These are phyloP conservation scores for Apodemia duryi DNA, from an alignment of 2,888 invertebrate species.

Conservation along the genomic window DNA sequence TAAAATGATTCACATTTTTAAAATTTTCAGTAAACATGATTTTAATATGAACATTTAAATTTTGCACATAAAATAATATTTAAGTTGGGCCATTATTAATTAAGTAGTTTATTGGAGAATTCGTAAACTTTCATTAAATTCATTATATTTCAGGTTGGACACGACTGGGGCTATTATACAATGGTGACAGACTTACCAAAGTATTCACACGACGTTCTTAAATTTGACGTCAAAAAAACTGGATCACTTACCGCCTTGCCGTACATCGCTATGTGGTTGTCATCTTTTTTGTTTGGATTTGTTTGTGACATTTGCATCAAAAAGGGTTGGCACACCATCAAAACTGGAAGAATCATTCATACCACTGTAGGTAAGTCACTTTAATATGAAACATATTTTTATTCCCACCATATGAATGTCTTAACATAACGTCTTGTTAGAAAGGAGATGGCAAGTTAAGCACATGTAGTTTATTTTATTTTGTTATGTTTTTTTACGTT, in stretches of 20 bases:
- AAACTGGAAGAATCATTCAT: constrained; percentile 81
- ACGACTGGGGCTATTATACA: constrained; percentile 84
- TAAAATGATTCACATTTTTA: too few relatives aligned
- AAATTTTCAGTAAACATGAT: too few relatives aligned
- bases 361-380: constrained; percentile 80
- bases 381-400: too few relatives aligned
- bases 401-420: too few relatives aligned
- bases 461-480: too few relatives aligned
- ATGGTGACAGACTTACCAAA: constrained; percentile 86
- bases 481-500: too few relatives aligned
- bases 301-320: constrained; percentile 84
- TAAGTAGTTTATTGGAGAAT: too few relatives aligned
- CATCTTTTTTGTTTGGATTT: constrained; percentile 81
- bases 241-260: constrained; percentile 82
- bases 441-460: too few relatives aligned
- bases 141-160: constrained; percentile 54
- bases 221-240: constrained; percentile 81
- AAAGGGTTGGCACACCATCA: constrained; percentile 78
- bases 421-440: too few relatives aligned
- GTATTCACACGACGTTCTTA: constrained; percentile 82
- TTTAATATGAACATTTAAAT: too few relatives aligned
- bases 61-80: too few relatives aligned
- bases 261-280: constrained; percentile 83
- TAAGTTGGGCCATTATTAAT: too few relatives aligned
- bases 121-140: constrained; percentile 12